Percentiles rank a stretch among this genome's conserved stretches.
Evolutionary conservation across 2,888 invertebrate species (phyloP).

Genomic region (Acleris emargana): DNA sequence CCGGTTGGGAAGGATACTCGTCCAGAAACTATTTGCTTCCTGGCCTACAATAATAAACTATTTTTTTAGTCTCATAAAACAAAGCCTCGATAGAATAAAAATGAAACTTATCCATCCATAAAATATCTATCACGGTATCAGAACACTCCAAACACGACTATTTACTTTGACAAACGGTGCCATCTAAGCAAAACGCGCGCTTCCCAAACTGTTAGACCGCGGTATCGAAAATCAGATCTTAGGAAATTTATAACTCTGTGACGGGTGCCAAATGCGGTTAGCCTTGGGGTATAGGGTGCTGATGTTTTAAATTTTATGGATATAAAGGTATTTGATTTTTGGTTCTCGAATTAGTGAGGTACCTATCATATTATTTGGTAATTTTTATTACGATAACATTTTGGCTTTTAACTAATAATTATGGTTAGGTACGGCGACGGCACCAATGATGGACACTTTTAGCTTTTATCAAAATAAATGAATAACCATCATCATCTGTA

Average conservation of each 20-base stretch:
- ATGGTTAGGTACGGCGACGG: no score
- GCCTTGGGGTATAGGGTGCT: neutral
- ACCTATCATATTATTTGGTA: no score
- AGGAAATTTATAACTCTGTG: conserved; percentile 49
- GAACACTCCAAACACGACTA: conserved; percentile 28
- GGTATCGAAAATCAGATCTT: conserved; percentile 37
- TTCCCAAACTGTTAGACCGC: conserved; percentile 17
- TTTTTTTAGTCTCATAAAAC: neutral
- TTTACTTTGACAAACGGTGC: conserved; percentile 34
- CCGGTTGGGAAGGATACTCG: no score
- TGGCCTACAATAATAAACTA: neutral
- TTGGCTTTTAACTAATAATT: no score
- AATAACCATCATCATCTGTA: no score
- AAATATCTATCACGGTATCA: conserved; percentile 30
- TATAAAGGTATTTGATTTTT: no score
- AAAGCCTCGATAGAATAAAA: neutral
- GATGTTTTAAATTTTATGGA: neutral
- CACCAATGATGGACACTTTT: no score
- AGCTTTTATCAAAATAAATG: no score
- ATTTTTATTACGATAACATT: no score
- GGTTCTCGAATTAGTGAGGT: no score
- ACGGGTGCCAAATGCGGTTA: conserved; percentile 44
- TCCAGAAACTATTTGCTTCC: no score
- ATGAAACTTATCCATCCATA: neutral
- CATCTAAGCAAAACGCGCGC: conserved; percentile 22